Base-by-base conservation (phyloP, 2,888 invertebrate genomes). In the Mechanitis messenoides region DNA sequence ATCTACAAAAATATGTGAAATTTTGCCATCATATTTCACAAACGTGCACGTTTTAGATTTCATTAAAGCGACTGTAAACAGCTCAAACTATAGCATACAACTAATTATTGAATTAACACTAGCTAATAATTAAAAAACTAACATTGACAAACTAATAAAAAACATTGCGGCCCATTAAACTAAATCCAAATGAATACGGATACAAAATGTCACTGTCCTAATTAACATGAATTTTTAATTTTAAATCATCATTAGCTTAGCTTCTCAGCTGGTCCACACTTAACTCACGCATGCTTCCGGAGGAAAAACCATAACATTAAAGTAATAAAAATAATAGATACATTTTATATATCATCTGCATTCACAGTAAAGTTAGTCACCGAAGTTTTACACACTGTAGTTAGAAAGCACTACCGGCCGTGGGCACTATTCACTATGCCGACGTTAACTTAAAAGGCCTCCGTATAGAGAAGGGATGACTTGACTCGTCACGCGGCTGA, bases 91-190 rank as follows among this genome's bases (percentile, higher is more conserved):
- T 75, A 73, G 63, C 71, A 68, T 67, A 71, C 64, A 66, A 69
- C 71, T 73, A 72, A 76, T 75, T 71, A 74, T 75, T 76, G 71
- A 71, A 69, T 68, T 75, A 79, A 80, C 74, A 74, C 81, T 85
- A 83, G 78, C 80, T 82, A 79, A 7, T 9, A 9, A 42, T 9
- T 42, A 42, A 42, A 9, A 75, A 83, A 82, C 85, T 85, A 83
- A 84, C 82, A 84, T 83, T 77, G 71, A 83, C 59, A 82, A 83
- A 81, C 80, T 83, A 84, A 83, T 75, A 79, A 58, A 50, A 60
- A 45, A 59, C 46, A 59, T 47, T 56, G 59, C 50, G 7, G 31
- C 6, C 50, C 9, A 42, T 42, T 9, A 7, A 6, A 42, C 45
- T 58, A 47, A 57, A 57, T 47, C 33, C 46, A 46, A 45, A 57